These are phyloP conservation scores for Neotoxoptera formosana DNA, from an alignment of 1,140 invertebrate genomes.

Conservation along the genomic window DNA sequence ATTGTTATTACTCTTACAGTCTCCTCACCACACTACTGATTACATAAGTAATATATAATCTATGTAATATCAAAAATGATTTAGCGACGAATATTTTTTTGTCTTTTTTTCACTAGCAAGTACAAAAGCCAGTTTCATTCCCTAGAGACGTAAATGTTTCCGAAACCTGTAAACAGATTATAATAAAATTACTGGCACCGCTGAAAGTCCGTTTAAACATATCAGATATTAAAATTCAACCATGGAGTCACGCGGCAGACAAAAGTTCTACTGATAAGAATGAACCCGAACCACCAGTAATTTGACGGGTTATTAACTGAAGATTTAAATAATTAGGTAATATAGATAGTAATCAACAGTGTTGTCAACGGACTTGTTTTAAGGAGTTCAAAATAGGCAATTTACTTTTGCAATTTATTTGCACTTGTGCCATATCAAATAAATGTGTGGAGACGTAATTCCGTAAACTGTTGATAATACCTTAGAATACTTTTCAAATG, in stretches of 20 bases:
- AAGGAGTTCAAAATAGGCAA: not conserved
- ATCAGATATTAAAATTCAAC: constrained; percentile 70
- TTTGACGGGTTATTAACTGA: not conserved
- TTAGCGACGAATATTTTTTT: not conserved
- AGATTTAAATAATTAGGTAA: not conserved
- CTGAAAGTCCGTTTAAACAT: constrained; percentile 70
- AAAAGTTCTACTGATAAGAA: too few species aligned
- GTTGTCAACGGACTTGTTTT: not conserved
- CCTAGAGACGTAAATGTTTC: constrained; percentile 73
- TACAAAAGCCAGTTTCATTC: constrained; percentile 75
- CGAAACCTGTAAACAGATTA: constrained; percentile 71
- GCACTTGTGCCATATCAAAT: not conserved
- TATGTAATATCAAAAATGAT: not conserved
- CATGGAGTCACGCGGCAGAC: constrained; percentile 66
- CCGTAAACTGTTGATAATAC: too few species aligned
- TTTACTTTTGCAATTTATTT: too few species aligned
- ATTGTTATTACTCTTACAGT: not conserved
- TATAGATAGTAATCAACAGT: not conserved
- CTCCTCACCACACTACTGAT: not conserved
- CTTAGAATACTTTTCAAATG: too few species aligned
- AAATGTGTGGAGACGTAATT: too few species aligned
- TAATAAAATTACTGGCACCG: constrained; percentile 74
- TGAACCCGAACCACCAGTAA: not conserved
- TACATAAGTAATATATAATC: not conserved
- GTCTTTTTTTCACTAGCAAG: constrained; percentile 67